These are phyloP conservation scores for Leistus spinibarbis DNA, from an alignment of 2,888 invertebrate species.

Conservation along the genomic window DNA sequence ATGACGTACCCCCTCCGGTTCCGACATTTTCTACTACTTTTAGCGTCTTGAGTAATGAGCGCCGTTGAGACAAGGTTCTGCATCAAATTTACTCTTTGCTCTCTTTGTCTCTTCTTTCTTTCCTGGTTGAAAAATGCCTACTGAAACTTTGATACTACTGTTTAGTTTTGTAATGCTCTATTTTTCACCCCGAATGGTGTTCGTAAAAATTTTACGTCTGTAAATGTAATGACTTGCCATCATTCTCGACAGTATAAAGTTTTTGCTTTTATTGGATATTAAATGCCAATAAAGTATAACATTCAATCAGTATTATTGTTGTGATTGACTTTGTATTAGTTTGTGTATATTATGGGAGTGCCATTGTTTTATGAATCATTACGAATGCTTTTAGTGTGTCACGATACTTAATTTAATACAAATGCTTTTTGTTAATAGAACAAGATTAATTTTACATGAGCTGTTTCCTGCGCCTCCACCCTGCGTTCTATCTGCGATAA, in stretches of 20 bases:
- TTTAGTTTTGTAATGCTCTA: slow-evolving; percentile 12
- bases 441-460: no score
- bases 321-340: no score
- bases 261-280: background rate
- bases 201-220: slow-evolving; percentile 15
- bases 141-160: slow-evolving; percentile 21
- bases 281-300: background rate
- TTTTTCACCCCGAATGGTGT: slow-evolving; percentile 8
- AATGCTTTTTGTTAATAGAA: no score
- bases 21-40: slow-evolving; percentile 11
- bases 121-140: slow-evolving; percentile 25
- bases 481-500: no score
- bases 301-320: background rate
- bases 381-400: no score
- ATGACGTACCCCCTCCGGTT: slow-evolving; percentile 9
- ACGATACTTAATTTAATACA: no score
- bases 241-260: background rate
- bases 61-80: background rate
- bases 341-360: no score
- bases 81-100: background rate
- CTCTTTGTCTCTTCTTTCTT: background rate
- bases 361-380: no score
- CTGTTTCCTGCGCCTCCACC: no score
- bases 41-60: slow-evolving; percentile 22
- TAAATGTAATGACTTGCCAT: slow-evolving; percentile 1